Conservation (phyloP, 2,113 vertebrate genomes). For the Motacilla alba region DNA sequence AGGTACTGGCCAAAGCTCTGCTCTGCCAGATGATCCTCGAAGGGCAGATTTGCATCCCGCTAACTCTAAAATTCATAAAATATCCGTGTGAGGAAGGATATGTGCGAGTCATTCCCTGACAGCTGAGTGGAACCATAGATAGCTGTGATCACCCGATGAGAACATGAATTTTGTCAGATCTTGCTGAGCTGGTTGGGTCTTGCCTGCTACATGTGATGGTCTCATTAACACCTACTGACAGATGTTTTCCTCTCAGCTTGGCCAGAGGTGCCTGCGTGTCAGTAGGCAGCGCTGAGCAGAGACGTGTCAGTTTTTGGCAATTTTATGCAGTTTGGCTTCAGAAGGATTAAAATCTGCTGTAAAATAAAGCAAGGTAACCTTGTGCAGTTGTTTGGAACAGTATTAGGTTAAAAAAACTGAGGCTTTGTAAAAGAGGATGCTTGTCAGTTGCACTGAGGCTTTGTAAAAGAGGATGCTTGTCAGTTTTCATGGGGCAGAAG, state of each 20-base stretch:
- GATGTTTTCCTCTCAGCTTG: not conserved
- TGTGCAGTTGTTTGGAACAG: not conserved
- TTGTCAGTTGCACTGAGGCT: not conserved
- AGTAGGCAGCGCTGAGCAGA: fast-evolving
- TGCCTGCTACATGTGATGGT: not conserved
- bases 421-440: not conserved
- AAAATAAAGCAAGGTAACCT: not conserved
- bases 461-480: not conserved
- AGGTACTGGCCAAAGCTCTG: not conserved
- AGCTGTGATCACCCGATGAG: not conserved
- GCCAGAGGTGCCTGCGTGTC: not conserved
- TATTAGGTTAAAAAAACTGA: not conserved
- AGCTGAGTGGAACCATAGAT: not conserved
- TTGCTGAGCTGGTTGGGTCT: slow-evolving; percentile 29
- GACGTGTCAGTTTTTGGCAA: not conserved
- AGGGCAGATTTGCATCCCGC: not conserved
- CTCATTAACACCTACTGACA: slow-evolving; percentile 20
- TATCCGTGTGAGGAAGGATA: not conserved
- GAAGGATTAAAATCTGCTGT: not conserved
- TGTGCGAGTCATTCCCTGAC: not conserved
- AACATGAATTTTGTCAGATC: not conserved
- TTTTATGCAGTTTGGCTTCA: not conserved
- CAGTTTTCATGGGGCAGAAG: not conserved
- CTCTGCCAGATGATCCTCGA: not conserved
- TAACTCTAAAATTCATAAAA: not conserved